Evolutionary conservation across 2,113 vertebrate species (phyloP).

Genomic region (Pachycephala philippinensis): DNA sequence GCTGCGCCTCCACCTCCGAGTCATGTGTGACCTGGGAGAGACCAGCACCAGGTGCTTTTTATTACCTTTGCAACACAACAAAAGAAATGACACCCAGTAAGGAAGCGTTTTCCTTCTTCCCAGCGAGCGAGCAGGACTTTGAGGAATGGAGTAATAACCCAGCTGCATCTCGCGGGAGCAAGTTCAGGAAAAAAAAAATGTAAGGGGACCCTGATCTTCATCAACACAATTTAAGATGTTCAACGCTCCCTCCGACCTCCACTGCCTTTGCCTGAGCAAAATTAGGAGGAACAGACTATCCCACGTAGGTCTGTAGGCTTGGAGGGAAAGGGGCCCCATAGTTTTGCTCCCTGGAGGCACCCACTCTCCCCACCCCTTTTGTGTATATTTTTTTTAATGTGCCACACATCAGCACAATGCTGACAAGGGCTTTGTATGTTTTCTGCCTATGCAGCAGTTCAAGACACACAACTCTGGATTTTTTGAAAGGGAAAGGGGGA

Average conservation of each 20-base stretch:
- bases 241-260: background rate
- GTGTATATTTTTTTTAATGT: background rate
- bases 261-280: background rate
- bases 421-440: slow-evolving; percentile 38
- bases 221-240: background rate
- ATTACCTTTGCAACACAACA: background rate
- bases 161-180: background rate
- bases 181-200: background rate
- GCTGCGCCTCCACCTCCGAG: background rate
- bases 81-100: background rate
- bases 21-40: background rate
- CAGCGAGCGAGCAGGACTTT: rapidly evolving
- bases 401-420: slow-evolving; percentile 50
- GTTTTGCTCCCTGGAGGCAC: slow-evolving; percentile 32
- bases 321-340: slow-evolving; percentile 29
- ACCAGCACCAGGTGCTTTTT: background rate
- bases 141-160: background rate
- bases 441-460: slow-evolving; percentile 61
- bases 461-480: slow-evolving; percentile 27
- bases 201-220: background rate
- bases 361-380: slow-evolving; percentile 37
- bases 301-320: background rate
- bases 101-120: background rate
- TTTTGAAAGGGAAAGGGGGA: slow-evolving; percentile 29
- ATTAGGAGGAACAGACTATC: background rate